Evolutionary conservation across 2,797 vertebrate species (phyloP).

Genomic region (Hippoglossus hippoglossus): DNA sequence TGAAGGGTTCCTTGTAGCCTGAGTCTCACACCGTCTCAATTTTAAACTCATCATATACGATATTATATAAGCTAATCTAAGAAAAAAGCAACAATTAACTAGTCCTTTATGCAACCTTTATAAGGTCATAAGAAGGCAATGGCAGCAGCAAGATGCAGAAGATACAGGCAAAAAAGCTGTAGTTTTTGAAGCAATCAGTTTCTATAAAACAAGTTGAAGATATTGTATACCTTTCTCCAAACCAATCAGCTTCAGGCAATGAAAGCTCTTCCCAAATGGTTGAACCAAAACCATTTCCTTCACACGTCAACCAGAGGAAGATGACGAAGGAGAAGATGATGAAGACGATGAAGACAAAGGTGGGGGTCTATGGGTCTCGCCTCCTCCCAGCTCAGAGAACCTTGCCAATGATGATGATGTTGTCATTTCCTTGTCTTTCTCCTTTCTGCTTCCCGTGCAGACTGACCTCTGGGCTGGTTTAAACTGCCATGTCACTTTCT

Average conservation of each 20-base stretch:
- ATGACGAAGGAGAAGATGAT: constrained; percentile 73
- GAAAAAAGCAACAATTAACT: constrained; percentile 40
- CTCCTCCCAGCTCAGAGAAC: constrained; percentile 44
- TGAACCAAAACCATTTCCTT: constrained; percentile 4
- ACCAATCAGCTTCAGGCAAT: constrained; percentile 8
- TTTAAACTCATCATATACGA: constrained; percentile 25
- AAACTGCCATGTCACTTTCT: constrained; percentile 83
- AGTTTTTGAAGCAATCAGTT: constrained; percentile 23
- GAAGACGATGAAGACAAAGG: constrained; percentile 75
- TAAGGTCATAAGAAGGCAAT: constrained; percentile 59
- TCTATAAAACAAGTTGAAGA: constrained; percentile 26
- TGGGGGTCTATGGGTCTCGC: constrained; percentile 42
- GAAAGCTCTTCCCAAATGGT: constrained; percentile 18
- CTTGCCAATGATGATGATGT: constrained; percentile 44
- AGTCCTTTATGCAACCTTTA: constrained; percentile 53
- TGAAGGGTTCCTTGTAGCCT: constrained; percentile 49
- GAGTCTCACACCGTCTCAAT: constrained; percentile 39
- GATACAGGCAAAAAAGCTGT: constrained; percentile 39
- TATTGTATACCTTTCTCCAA: constrained; percentile 40
- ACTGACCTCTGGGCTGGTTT: constrained; percentile 79
- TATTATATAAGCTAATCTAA: constrained; percentile 28
- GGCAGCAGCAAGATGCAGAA: constrained; percentile 50
- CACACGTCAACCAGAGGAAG: constrained; percentile 71
- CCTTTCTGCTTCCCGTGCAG: constrained; percentile 81
- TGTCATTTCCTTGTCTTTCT: constrained; percentile 66